phyloP scores from a whole-genome alignment of 2,888 invertebrate species.

The Chesias legatella region DNA sequence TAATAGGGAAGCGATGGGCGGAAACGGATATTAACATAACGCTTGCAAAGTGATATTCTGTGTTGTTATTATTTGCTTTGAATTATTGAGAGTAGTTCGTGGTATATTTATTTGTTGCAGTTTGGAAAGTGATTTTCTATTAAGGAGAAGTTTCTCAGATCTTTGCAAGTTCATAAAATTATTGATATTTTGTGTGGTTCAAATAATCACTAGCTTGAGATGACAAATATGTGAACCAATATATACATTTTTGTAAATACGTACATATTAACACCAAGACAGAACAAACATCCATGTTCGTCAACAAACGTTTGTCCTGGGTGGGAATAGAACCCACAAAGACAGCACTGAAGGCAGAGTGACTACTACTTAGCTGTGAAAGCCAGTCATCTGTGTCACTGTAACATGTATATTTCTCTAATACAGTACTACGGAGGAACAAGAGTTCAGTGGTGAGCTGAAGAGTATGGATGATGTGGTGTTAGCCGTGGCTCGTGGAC shows the following conservation, averaged over 20 bases:
- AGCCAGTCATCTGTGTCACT: no score
- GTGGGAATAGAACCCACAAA: no score
- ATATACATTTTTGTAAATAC: no score
- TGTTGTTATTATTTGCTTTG: slow-evolving; percentile 24
- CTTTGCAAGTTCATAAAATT: background rate
- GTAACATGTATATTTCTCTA: background rate
- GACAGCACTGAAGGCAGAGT: no score
- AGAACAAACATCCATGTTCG: no score
- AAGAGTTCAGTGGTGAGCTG: slow-evolving; percentile 52
- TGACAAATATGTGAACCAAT: no score
- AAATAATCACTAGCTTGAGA: no score
- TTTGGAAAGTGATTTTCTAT: slow-evolving; percentile 6
- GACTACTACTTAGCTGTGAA: no score
- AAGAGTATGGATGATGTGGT: slow-evolving; percentile 69
- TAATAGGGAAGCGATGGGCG: slow-evolving; percentile 39
- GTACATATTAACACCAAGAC: no score
- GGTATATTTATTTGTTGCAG: slow-evolving; percentile 14
- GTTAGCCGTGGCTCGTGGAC: slow-evolving; percentile 65
- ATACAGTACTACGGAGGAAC: slow-evolving; percentile 48
- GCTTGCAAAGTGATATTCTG: slow-evolving; percentile 30
- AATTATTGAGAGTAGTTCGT: slow-evolving; percentile 9
- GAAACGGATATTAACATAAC: slow-evolving; percentile 21
- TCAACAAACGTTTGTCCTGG: no score
- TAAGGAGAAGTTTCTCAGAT: no score
- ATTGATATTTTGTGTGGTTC: no score